Base-by-base conservation (phyloP, 2,797 vertebrate genomes). In the Chelon labrosus region DNA sequence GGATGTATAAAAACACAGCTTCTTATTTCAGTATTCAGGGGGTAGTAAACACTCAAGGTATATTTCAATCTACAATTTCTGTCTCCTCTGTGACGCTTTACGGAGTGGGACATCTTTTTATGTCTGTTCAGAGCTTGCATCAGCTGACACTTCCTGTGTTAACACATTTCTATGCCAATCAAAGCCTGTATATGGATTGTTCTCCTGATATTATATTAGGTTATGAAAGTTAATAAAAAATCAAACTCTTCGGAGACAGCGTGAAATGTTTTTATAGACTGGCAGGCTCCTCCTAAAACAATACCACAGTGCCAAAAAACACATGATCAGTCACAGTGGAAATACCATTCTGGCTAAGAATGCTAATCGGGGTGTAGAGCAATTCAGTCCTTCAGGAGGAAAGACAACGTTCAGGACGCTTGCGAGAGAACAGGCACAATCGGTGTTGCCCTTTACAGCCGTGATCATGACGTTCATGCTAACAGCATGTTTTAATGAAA, bases 181-280 rank as follows among this genome's bases (percentile, higher is more conserved):
- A 86, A 84, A 92, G 91, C 91, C 93, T 94, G 92, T 95, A 91
- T 91, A 93, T 92, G 89, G 89, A 94, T 87, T 92, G 83, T 92
- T 93, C 87, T 93, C 85, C 83, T 88, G 87, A 90, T 92, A 81
- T 89, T 91, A 88, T 92, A 91, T 93, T 94, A 92, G 90, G 90
- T 91, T 91, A 92, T 93, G 86, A 93, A 92, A 82, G 73, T 88
- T 90, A 93, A 93, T 93, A 93, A 93, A 94, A 74, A 91, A 87
- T 79, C 77, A 74, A 91, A 76, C 66, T 89, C 83, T 88, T 83
- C 85, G 65, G 85, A 93, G 83, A 75, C 65, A 70, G 74, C 13
- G 65, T 87, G 59, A 79, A 70, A 82, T 86, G 77, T 86, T 89
- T 91, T 85, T 69, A 35, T 57, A 82, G 74, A 80, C 59, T 17